A percentile compares a stretch with the other conserved stretches of the same genome.
Evolutionary conservation across 1,140 invertebrate species (phyloP).

Genomic region (Caenorhabditis elegans): WBcel235 BX284606.5:4504001-4504500

Average conservation of each 20-base stretch:
- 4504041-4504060: background rate
- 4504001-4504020: conserved; percentile 31
- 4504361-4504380: background rate
- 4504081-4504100: conserved; percentile 36
- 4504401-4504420: background rate
- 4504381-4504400: no score
- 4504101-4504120: background rate
- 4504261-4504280: background rate
- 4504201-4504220: conserved; percentile 30
- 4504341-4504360: background rate
- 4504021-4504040: conserved; percentile 8
- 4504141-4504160: background rate
- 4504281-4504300: background rate
- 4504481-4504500: background rate
- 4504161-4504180: conserved; percentile 1
- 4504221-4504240: conserved; percentile 32
- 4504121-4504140: background rate
- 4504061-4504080: conserved; percentile 24
- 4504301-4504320: background rate
- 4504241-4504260: conserved; percentile 27
- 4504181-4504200: conserved; percentile 20
- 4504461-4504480: background rate
- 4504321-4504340: background rate
- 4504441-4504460: background rate
- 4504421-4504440: background rate